A percentile compares a stretch with the other conserved stretches of the same genome.
Conservation (phyloP, 2,113 vertebrate genomes). For the Leptodactylus fuscus region DNA sequence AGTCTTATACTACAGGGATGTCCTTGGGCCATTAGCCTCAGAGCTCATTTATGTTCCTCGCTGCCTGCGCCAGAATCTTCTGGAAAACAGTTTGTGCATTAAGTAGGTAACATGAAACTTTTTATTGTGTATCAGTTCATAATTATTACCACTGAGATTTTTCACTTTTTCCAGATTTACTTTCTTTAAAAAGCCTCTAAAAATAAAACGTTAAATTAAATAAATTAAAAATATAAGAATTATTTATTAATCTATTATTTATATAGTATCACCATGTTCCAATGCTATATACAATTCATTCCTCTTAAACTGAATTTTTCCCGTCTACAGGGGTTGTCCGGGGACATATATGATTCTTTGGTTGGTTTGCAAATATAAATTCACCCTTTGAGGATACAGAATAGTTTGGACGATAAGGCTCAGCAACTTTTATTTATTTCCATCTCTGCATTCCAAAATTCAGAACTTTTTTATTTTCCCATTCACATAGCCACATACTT, state of each 20-base stretch:
- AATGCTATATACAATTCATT: too few relatives aligned
- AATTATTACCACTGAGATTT: conserved; percentile 36
- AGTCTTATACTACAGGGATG: conserved; percentile 27
- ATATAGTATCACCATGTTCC: not conserved
- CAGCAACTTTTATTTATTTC: too few relatives aligned
- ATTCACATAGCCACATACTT: too few relatives aligned
- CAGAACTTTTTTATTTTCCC: too few relatives aligned
- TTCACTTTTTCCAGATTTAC: conserved; percentile 5
- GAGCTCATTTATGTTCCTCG: not conserved
- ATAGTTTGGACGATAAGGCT: too few relatives aligned
- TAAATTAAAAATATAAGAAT: not conserved
- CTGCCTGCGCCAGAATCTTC: conserved; percentile 15
- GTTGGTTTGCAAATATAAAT: too few relatives aligned
- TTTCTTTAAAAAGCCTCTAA: not conserved
- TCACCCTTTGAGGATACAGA: too few relatives aligned
- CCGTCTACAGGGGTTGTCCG: too few relatives aligned
- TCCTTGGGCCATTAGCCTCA: conserved; percentile 10
- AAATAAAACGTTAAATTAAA: not conserved
- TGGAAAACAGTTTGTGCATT: conserved; percentile 46
- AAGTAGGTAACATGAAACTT: conserved; percentile 48
- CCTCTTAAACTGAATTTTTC: too few relatives aligned
- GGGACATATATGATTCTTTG: too few relatives aligned
- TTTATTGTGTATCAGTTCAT: conserved; percentile 44
- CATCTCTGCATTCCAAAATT: too few relatives aligned
- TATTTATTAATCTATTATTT: not conserved